A percentile compares a stretch with the other conserved stretches of the same genome.
Evolutionary conservation across 2,888 invertebrate genomes (phyloP).

Genomic region (Lamproptera curius): DNA sequence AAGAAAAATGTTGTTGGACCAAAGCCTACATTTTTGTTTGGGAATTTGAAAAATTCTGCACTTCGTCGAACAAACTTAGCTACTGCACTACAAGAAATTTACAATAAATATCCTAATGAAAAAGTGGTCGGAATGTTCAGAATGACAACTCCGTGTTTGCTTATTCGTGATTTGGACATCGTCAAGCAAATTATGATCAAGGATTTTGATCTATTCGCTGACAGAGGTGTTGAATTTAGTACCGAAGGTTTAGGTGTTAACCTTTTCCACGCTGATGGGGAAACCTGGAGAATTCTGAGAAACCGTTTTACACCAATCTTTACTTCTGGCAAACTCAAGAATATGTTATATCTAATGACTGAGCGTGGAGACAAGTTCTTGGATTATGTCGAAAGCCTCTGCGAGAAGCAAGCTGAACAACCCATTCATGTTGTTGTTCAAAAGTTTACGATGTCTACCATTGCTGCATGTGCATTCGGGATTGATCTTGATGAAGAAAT

Average conservation of each 20-base stretch:
- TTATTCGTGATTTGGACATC: too few species aligned
- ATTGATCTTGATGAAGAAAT: constrained; percentile 25
- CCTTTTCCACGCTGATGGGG: too few species aligned
- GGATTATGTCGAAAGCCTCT: neutral
- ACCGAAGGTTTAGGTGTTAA: neutral
- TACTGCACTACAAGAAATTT: too few species aligned
- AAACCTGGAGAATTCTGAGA: too few species aligned
- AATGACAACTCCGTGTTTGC: too few species aligned
- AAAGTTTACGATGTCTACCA: constrained; percentile 38
- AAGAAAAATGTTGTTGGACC: too few species aligned
- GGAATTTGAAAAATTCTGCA: too few species aligned
- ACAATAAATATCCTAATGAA: too few species aligned
- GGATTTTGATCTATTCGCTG: neutral
- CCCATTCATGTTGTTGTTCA: constrained; percentile 31
- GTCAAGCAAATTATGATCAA: neutral
- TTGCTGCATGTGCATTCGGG: constrained; percentile 37
- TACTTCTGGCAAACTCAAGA: neutral
- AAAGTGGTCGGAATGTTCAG: too few species aligned
- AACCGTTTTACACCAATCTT: too few species aligned
- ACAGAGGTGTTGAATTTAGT: neutral
- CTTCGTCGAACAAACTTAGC: too few species aligned
- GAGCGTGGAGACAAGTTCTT: neutral
- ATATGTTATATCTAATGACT: neutral
- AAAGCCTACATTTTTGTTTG: too few species aligned
- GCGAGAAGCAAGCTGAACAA: neutral